These are phyloP conservation scores for Danaus plexippus DNA, from an alignment of 1,140 invertebrate species.

Conservation along the genomic window DNA sequence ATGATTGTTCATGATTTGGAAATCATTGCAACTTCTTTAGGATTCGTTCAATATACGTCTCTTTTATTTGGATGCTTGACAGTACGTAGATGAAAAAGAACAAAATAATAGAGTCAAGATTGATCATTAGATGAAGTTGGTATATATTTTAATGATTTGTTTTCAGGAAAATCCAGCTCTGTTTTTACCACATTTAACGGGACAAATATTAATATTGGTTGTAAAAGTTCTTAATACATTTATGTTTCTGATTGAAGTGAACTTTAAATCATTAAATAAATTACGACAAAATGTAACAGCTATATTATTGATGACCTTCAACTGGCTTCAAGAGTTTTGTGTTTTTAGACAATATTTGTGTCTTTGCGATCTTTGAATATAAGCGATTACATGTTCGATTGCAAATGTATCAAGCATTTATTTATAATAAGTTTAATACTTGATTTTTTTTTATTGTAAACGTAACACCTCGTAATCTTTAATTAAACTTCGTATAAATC, in stretches of 20 bases:
- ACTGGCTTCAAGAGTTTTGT: conserved; percentile 55
- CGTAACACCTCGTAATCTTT: too few species aligned
- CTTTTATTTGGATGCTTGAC: conserved; percentile 43
- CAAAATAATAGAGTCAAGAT: background rate
- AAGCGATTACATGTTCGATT: background rate
- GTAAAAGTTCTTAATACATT: conserved; percentile 34
- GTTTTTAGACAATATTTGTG: conserved; percentile 47
- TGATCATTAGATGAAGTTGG: background rate
- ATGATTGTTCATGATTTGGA: conserved; percentile 48
- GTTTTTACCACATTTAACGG: conserved; percentile 43
- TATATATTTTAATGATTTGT: background rate
- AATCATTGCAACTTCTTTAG: conserved; percentile 44
- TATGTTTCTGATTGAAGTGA: conserved; percentile 24
- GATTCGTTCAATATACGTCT: conserved; percentile 42
- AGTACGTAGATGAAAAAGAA: conserved; percentile 17
- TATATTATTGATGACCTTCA: conserved; percentile 41
- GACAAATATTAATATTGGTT: conserved; percentile 32
- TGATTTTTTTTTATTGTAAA: too few species aligned
- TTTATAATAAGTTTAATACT: too few species aligned
- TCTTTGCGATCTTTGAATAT: conserved; percentile 41
- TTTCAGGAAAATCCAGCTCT: conserved; percentile 51
- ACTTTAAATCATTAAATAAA: conserved; percentile 25
- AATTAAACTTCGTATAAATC: too few species aligned
- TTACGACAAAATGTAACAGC: conserved; percentile 30
- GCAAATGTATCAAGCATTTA: too few species aligned